Evolutionary conservation across 2,888 invertebrate species (phyloP).

Genomic region (Cheilosia scutellata): DNA sequence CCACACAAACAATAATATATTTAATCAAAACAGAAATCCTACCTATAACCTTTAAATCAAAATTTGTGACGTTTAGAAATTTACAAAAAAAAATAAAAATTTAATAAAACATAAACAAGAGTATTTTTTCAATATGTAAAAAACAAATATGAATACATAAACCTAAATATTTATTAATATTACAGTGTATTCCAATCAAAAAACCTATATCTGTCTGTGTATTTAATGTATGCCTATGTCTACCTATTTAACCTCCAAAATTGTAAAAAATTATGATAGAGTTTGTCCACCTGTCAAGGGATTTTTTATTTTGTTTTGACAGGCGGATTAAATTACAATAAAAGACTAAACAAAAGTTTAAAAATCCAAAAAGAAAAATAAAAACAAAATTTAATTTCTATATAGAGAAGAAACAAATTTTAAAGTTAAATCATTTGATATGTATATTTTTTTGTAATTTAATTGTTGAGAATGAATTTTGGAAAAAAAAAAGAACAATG

Average conservation of each 20-base stretch:
- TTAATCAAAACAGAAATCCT: constrained; percentile 16
- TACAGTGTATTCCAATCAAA: constrained; percentile 46
- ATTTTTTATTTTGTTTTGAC: background rate
- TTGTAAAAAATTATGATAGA: constrained; percentile 22
- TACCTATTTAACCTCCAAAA: constrained; percentile 56
- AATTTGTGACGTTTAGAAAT: constrained; percentile 24
- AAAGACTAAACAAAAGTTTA: constrained; percentile 32
- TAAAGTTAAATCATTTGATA: constrained; percentile 2
- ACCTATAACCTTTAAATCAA: constrained; percentile 37
- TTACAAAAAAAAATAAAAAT: constrained; percentile 1
- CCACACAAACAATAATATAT: constrained; percentile 1
- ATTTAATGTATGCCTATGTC: constrained; percentile 49
- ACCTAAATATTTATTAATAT: constrained; percentile 28
- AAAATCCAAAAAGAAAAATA: constrained; percentile 22
- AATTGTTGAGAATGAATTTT: constrained; percentile 38
- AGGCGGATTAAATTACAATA: constrained; percentile 32
- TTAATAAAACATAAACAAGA: constrained; percentile 4
- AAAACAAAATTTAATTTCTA: background rate
- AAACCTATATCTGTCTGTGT: constrained; percentile 63
- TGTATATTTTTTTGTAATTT: constrained; percentile 9
- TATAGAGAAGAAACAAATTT: background rate
- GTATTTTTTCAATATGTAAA: constrained; percentile 45
- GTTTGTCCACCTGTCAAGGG: constrained; percentile 35
- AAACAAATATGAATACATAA: constrained; percentile 18
- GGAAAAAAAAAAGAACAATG: background rate